These are phyloP conservation scores for Micronycteris hirsuta DNA, from an alignment of 2,113 vertebrate genomes.

Conservation along the genomic window DNA sequence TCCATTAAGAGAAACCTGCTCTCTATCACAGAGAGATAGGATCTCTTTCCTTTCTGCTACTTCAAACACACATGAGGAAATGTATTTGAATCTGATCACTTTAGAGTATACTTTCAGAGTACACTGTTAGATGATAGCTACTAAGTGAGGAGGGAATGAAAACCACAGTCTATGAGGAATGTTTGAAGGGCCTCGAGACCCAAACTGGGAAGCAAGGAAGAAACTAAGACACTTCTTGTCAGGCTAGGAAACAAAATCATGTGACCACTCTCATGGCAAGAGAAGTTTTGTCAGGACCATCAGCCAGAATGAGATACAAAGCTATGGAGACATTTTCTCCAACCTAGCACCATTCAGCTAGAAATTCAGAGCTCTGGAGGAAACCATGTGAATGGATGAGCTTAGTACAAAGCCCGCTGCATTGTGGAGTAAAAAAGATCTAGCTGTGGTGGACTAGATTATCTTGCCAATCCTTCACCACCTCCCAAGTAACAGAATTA, in stretches of 20 bases:
- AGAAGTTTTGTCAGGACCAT: neutral
- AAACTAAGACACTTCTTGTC: neutral
- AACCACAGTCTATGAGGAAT: neutral
- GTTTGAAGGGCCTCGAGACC: neutral
- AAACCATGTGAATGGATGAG: neutral
- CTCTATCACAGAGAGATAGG: neutral
- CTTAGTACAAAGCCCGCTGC: neutral
- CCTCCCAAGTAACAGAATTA: neutral
- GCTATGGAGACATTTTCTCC: neutral
- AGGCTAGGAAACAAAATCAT: neutral
- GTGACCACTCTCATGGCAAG: neutral
- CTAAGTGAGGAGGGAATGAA: neutral
- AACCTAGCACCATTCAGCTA: neutral
- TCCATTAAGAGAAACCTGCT: neutral
- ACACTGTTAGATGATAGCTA: neutral
- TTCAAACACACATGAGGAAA: neutral
- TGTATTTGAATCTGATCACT: neutral
- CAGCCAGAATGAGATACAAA: neutral
- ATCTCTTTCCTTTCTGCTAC: neutral
- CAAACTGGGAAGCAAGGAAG: neutral
- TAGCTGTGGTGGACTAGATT: neutral
- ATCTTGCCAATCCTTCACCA: neutral
- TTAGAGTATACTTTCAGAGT: neutral
- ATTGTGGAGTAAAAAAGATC: neutral
- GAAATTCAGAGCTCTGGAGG: neutral